Conservation (phyloP, 2,888 invertebrate genomes). For the Phaonia tiefii region DNA sequence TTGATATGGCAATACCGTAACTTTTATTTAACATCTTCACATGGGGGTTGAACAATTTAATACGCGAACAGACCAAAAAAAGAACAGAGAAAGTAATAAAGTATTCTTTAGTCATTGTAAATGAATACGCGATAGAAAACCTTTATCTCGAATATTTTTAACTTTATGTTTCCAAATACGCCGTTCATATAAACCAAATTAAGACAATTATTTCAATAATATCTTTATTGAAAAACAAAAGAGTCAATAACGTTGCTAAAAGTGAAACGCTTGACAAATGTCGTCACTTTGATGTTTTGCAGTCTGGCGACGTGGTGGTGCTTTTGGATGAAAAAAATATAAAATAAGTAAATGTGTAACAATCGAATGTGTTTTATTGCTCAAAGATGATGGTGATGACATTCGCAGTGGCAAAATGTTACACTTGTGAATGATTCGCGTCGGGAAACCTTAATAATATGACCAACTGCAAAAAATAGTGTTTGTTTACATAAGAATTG, state of each 20-base stretch:
- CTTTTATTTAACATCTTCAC: slow-evolving; percentile 18
- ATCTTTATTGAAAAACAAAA: too few relatives aligned
- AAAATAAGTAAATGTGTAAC: slow-evolving; percentile 16
- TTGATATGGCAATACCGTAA: slow-evolving; percentile 48
- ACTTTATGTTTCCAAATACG: slow-evolving; percentile 17
- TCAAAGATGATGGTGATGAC: slow-evolving; percentile 43
- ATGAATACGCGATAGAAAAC: slow-evolving; percentile 29
- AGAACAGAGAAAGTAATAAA: slow-evolving; percentile 34
- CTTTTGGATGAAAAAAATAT: not conserved
- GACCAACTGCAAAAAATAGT: not conserved
- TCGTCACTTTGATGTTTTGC: slow-evolving; percentile 2
- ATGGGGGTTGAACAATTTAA: slow-evolving; percentile 46
- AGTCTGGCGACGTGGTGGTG: slow-evolving; percentile 29
- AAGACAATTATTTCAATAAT: too few relatives aligned
- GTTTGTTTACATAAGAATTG: slow-evolving; percentile 56
- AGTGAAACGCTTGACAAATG: not conserved
- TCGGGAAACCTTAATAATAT: not conserved
- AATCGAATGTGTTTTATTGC: slow-evolving; percentile 10
- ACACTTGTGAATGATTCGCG: not conserved
- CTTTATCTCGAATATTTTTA: slow-evolving; percentile 22
- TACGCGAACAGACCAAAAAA: slow-evolving; percentile 7
- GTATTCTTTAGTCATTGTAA: slow-evolving; percentile 54
- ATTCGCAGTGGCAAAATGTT: slow-evolving; percentile 35
- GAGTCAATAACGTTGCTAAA: too few relatives aligned
- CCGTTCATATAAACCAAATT: not conserved